Evolutionary conservation across 2,113 vertebrate species (phyloP).

Genomic region (Pheucticus melanocephalus): DNA sequence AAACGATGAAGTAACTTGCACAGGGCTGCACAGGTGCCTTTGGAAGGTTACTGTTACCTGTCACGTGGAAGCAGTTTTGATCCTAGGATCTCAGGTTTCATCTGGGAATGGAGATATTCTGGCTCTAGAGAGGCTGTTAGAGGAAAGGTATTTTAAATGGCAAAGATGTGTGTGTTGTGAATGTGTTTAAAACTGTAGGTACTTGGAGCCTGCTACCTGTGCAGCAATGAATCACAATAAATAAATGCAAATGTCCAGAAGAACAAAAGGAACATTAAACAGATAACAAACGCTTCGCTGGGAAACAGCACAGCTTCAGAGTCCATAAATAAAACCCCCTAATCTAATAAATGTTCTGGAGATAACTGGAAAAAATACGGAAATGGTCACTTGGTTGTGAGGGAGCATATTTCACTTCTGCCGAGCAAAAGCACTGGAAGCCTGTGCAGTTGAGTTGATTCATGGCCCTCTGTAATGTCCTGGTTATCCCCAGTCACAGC

Average conservation of each 20-base stretch:
- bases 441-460: slow-evolving; percentile 63
- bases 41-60: background rate
- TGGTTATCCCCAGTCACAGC: slow-evolving; percentile 41
- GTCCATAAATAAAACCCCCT: slow-evolving; percentile 64
- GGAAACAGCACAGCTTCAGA: slow-evolving; percentile 9
- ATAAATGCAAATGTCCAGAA: slow-evolving; percentile 39
- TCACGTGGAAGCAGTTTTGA: background rate
- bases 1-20: background rate
- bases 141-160: background rate
- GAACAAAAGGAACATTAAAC: slow-evolving; percentile 35
- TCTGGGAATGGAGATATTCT: background rate
- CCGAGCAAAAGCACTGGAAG: slow-evolving; percentile 15
- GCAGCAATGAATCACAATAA: slow-evolving; percentile 39
- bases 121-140: background rate
- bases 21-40: background rate
- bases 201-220: background rate
- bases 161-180: background rate
- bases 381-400: slow-evolving; percentile 57
- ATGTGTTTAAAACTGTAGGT: background rate
- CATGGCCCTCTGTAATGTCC: slow-evolving; percentile 30
- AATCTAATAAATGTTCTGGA: slow-evolving; percentile 67
- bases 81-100: background rate
- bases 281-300: slow-evolving; percentile 26
- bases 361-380: slow-evolving; percentile 67
- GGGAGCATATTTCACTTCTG: slow-evolving; percentile 51